phyloP scores from a whole-genome alignment of 30 jellyfish, hydroid and myxozoan genomes.

The Nemopilema nomurai region DNA sequence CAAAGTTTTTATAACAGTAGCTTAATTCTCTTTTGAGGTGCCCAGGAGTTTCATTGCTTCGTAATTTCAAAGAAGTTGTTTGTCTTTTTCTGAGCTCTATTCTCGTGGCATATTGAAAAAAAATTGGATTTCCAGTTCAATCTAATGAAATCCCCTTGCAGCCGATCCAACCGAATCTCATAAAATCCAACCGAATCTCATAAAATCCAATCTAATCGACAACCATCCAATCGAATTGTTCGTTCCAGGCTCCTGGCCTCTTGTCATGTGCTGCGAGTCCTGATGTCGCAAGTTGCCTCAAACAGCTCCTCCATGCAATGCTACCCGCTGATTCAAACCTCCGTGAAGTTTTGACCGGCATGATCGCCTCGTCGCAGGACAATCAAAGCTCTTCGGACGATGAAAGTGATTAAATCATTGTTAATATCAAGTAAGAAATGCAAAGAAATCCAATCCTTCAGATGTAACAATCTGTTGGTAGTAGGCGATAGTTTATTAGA shows the following conservation, averaged over 20 bases:
- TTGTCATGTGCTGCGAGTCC: constrained; percentile 81
- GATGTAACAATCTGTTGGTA: background rate
- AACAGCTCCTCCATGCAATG: constrained; percentile 77
- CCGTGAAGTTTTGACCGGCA: background rate
- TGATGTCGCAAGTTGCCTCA: constrained; percentile 79
- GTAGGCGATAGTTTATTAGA: background rate
- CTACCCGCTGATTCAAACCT: constrained; percentile 50
- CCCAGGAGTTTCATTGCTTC: no score
- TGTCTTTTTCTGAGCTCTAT: no score
- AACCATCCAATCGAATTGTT: no score
- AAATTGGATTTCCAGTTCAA: no score
- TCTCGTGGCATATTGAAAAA: no score
- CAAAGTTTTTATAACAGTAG: no score
- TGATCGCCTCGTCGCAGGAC: constrained; percentile 29
- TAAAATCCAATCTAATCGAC: no score
- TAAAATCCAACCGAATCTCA: no score
- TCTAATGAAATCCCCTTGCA: no score
- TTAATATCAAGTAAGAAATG: background rate
- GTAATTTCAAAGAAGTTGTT: no score
- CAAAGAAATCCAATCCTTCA: background rate
- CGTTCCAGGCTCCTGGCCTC: constrained; percentile 72
- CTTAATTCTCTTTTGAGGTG: no score
- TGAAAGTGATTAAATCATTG: constrained; percentile 2
- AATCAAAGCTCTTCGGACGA: background rate
- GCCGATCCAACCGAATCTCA: no score